These are phyloP conservation scores for Stratiomys singularior DNA, from an alignment of 2,888 invertebrate genomes.

Conservation along the genomic window DNA sequence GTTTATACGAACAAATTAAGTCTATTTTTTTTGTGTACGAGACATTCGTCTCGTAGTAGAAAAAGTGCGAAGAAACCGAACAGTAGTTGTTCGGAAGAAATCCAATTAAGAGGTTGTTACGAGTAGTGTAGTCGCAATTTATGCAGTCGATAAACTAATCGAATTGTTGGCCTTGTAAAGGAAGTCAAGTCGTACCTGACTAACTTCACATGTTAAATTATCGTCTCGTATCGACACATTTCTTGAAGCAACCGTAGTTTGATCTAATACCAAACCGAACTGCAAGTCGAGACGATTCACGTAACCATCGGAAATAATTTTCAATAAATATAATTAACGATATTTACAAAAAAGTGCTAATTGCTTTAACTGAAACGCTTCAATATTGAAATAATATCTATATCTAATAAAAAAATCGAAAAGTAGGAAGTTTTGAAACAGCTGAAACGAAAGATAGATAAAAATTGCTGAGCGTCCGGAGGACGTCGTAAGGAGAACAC, in stretches of 20 bases:
- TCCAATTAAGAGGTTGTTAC: not conserved
- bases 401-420: conserved; percentile 3
- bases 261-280: conserved; percentile 52
- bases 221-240: conserved; percentile 92
- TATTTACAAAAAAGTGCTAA: not conserved
- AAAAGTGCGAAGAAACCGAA: not conserved
- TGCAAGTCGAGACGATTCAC: not conserved
- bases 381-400: conserved; percentile 7
- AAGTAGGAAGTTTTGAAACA: conserved; percentile 2
- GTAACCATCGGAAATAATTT: not conserved
- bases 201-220: conserved; percentile 82
- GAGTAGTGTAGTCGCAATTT: not conserved
- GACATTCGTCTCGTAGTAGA: not conserved
- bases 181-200: conserved; percentile 31
- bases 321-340: not conserved
- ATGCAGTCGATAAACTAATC: conserved; percentile 18
- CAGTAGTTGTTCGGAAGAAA: not conserved
- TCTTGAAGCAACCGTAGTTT: conserved; percentile 91
- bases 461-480: not conserved
- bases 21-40: not conserved
- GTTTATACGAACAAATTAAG: not conserved
- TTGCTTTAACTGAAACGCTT: conserved; percentile 23
- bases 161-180: conserved; percentile 19
- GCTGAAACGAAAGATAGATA: not conserved
- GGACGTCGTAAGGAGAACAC: not conserved